Percentiles rank a stretch among this genome's conserved stretches.
Evolutionary conservation across 2,113 vertebrate species (phyloP).

Genomic region (Odontesthes bonariensis): DNA sequence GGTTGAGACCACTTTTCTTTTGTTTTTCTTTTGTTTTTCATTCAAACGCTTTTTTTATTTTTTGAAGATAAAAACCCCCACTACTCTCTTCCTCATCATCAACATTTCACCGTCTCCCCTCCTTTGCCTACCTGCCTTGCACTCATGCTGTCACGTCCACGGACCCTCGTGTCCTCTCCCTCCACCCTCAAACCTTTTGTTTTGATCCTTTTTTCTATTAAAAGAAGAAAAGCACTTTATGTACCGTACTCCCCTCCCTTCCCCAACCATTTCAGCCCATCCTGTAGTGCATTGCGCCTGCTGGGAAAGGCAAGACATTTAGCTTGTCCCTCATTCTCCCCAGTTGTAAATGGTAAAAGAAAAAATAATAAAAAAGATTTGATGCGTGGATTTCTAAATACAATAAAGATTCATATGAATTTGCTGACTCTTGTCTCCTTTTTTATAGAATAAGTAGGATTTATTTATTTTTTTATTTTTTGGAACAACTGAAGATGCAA

Average conservation of each 20-base stretch:
- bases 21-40: slow-evolving; percentile 40
- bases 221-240: slow-evolving; percentile 86
- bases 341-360: slow-evolving; percentile 79
- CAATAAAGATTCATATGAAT: slow-evolving; percentile 89
- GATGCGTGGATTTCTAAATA: slow-evolving; percentile 87
- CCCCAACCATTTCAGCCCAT: slow-evolving; percentile 75
- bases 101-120: slow-evolving; percentile 33
- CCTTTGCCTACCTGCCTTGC: slow-evolving; percentile 55
- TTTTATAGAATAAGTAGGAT: background rate
- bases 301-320: slow-evolving; percentile 80
- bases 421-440: slow-evolving; percentile 54
- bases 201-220: slow-evolving; percentile 82
- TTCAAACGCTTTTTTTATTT: slow-evolving; percentile 60
- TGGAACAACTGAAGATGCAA: background rate
- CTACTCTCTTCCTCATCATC: slow-evolving; percentile 58
- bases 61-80: slow-evolving; percentile 63
- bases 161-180: slow-evolving; percentile 50
- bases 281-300: slow-evolving; percentile 80
- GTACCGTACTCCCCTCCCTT: slow-evolving; percentile 71
- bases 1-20: slow-evolving; percentile 83
- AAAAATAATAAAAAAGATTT: slow-evolving; percentile 77
- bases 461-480: no score
- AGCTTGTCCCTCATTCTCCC: slow-evolving; percentile 74
- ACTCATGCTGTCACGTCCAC: slow-evolving; percentile 52
- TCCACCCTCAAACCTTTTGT: slow-evolving; percentile 74